These are phyloP conservation scores for Chaunax sp. DNA, from an alignment of 2,797 vertebrate genomes.

Conservation along the genomic window DNA sequence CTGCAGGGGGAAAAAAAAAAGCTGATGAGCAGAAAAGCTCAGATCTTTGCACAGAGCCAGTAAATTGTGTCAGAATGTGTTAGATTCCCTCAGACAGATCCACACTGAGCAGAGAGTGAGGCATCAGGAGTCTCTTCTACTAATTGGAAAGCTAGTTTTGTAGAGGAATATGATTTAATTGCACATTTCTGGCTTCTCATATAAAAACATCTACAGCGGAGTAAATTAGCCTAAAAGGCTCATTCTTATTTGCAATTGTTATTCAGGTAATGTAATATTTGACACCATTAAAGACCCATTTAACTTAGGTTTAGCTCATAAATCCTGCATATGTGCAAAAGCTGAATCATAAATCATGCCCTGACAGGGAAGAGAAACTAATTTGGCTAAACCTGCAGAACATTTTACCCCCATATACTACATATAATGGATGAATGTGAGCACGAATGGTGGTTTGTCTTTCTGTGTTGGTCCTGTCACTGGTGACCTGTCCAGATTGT, in stretches of 20 bases:
- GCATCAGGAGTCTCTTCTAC: neutral
- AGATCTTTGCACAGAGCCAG: neutral
- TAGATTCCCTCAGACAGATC: conserved; percentile 3
- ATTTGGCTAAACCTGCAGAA: conserved; percentile 6
- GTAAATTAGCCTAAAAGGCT: conserved; percentile 15
- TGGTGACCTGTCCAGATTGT: too few species aligned
- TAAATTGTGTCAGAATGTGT: conserved; percentile 12
- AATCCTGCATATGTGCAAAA: conserved; percentile 23
- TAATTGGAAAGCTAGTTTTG: conserved; percentile 3
- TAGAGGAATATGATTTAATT: conserved; percentile 4
- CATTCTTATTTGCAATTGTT: too few species aligned
- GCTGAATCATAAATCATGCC: conserved; percentile 10
- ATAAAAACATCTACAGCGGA: neutral
- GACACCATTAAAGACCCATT: conserved; percentile 28
- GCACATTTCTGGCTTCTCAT: neutral
- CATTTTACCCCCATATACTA: neutral
- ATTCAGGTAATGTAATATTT: conserved; percentile 33
- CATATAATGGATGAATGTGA: neutral
- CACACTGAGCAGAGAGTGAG: neutral
- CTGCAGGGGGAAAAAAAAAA: too few species aligned
- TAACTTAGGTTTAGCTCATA: conserved; percentile 8
- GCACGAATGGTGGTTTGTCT: too few species aligned
- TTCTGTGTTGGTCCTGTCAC: too few species aligned
- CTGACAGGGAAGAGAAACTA: neutral
- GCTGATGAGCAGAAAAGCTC: too few species aligned